A percentile compares a stretch with the other conserved stretches of the same genome.
Evolutionary conservation across 2,113 vertebrate species (phyloP).

Genomic region (Sialia sialis): DNA sequence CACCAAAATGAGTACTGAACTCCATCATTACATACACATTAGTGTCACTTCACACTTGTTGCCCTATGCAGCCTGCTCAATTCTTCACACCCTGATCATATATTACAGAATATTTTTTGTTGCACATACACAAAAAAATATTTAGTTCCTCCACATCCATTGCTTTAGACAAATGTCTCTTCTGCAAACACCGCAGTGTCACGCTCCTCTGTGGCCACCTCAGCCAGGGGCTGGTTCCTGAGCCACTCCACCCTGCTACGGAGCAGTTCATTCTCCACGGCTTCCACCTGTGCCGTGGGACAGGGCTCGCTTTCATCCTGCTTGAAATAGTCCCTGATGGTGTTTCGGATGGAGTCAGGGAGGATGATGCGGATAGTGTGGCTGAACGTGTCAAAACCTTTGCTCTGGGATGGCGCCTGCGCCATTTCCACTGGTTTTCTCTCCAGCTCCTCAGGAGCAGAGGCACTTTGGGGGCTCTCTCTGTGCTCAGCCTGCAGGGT

Average conservation of each 20-base stretch:
- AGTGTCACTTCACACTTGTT: neutral
- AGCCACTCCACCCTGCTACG: slow-evolving; percentile 56
- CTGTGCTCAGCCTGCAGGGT: neutral
- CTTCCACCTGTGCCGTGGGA: neutral
- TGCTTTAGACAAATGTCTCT: slow-evolving; percentile 63
- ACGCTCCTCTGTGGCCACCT: neutral
- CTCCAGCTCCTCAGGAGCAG: neutral
- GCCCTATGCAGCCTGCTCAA: neutral
- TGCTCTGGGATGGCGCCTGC: neutral
- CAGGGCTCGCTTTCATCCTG: neutral
- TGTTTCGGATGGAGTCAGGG: slow-evolving; percentile 64
- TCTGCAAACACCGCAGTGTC: neutral
- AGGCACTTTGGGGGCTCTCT: neutral
- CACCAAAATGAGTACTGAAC: neutral
- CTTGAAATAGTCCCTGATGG: slow-evolving; percentile 71
- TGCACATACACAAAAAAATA: neutral
- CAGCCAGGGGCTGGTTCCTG: neutral
- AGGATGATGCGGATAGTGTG: slow-evolving; percentile 74
- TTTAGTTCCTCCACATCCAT: neutral
- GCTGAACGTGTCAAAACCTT: slow-evolving; percentile 20
- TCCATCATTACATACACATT: neutral
- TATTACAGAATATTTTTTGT: slow-evolving; percentile 17
- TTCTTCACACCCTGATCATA: slow-evolving; percentile 14
- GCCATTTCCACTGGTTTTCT: neutral
- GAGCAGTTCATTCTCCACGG: slow-evolving; percentile 50